Evolutionary conservation across 64 coral and sea anemone species (phyloP).

Genomic region (Stichodactyla helianthus): DNA sequence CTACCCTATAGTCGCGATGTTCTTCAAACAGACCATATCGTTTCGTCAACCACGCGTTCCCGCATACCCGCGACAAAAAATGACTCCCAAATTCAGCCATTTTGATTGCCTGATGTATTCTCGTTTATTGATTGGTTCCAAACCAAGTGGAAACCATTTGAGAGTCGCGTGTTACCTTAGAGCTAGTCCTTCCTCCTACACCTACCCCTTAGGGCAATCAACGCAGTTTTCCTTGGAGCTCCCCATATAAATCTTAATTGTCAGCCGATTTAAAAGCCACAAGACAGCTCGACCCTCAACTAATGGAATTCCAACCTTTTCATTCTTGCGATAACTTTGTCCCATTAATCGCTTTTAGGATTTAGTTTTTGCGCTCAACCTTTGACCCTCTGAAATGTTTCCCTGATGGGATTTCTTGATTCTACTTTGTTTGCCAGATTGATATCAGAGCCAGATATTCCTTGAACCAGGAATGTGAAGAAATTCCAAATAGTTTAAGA

Average conservation of each 20-base stretch:
- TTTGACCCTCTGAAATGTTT: slow-evolving; percentile 3
- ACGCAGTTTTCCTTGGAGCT: background rate
- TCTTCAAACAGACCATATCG: too few relatives aligned
- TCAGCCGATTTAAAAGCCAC: background rate
- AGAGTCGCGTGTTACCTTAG: too few relatives aligned
- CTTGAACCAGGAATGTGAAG: background rate
- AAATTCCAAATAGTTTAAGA: background rate
- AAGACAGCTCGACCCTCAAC: background rate
- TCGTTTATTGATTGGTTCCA: background rate
- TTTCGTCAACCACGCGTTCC: too few relatives aligned
- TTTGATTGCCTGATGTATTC: background rate
- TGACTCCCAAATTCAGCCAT: background rate
- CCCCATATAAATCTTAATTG: background rate
- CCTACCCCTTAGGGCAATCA: background rate
- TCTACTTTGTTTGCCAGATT: background rate
- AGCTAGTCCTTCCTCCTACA: too few relatives aligned
- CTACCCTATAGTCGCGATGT: too few relatives aligned
- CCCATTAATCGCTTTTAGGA: background rate
- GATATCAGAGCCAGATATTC: background rate
- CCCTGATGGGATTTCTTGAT: background rate
- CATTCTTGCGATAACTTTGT: background rate
- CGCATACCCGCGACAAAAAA: too few relatives aligned
- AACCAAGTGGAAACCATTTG: background rate
- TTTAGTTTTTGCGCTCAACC: background rate
- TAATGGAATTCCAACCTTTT: background rate